Evolutionary conservation across 2,888 invertebrate species (phyloP).

Genomic region (Phasia obesa): DNA sequence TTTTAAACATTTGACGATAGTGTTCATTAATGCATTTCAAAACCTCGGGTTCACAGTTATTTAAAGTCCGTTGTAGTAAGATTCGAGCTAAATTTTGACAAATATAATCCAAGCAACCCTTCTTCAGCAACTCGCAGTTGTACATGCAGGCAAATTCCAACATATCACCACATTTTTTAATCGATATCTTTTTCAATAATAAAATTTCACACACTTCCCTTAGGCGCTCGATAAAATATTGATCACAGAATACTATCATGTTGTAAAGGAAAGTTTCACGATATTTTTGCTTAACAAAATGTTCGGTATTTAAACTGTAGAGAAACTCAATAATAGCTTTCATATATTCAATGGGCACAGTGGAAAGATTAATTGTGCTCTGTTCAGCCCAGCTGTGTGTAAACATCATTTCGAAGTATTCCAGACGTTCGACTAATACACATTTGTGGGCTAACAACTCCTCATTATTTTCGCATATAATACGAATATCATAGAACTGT

Average conservation of each 20-base stretch:
- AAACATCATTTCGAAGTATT: conserved; percentile 94
- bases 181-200: conserved; percentile 86
- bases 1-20: conserved; percentile 85
- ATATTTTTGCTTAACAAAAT: conserved; percentile 85
- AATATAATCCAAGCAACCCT: conserved; percentile 90
- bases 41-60: conserved; percentile 85
- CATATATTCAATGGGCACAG: conserved; percentile 82
- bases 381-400: conserved; percentile 87
- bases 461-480: conserved; percentile 84
- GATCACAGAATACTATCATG: conserved; percentile 90
- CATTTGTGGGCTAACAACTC: conserved; percentile 89
- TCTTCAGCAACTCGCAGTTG: conserved; percentile 88
- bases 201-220: conserved; percentile 88
- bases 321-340: conserved; percentile 88
- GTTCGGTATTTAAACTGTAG: conserved; percentile 87
- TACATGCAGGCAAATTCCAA: conserved; percentile 89
- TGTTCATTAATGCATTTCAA: conserved; percentile 87
- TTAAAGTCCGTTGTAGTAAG: conserved; percentile 87
- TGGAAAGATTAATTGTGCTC: conserved; percentile 77
- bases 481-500: conserved; percentile 86
- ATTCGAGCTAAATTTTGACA: conserved; percentile 88
- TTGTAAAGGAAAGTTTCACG: conserved; percentile 88
- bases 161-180: conserved; percentile 90
- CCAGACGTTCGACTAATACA: conserved; percentile 90
- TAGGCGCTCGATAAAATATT: conserved; percentile 88